Percentiles rank a stretch among this genome's conserved stretches.
phyloP scores from a whole-genome alignment of 2,888 invertebrate genomes.

The Hirtodrosophila alboralis region DNA sequence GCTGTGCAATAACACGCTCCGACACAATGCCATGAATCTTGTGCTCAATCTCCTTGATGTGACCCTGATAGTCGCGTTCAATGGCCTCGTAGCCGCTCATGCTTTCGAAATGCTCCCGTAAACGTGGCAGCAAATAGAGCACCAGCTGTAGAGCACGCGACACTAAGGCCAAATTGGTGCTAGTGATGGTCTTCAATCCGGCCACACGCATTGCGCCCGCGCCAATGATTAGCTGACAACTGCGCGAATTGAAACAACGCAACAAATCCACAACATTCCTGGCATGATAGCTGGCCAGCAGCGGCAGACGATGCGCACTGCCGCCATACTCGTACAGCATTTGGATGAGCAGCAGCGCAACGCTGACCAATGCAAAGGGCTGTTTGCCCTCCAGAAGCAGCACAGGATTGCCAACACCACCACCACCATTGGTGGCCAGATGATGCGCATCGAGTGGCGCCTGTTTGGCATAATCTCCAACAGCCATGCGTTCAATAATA shows the following conservation, averaged over 20 bases:
- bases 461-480: conserved; percentile 80
- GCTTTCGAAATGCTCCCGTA: conserved; percentile 88
- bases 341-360: conserved; percentile 93
- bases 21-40: conserved; percentile 96
- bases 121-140: conserved; percentile 90
- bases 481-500: conserved; percentile 89
- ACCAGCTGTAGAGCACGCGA: conserved; percentile 93
- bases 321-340: conserved; percentile 97
- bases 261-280: conserved; percentile 94
- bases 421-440: conserved; percentile 39
- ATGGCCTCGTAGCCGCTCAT: conserved; percentile 88
- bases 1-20: conserved; percentile 91
- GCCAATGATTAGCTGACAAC: conserved; percentile 97
- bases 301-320: conserved; percentile 90
- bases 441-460: conserved; percentile 10
- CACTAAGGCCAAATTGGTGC: conserved; percentile 95
- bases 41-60: conserved; percentile 95
- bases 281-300: conserved; percentile 91
- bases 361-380: conserved; percentile 90
- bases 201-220: conserved; percentile 98
- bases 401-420: conserved; percentile 84
- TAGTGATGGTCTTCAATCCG: conserved; percentile 96
- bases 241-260: conserved; percentile 93
- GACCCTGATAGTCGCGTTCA: conserved; percentile 92
- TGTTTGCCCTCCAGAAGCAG: conserved; percentile 88